phyloP scores from a whole-genome alignment of 1,140 invertebrate genomes.

The Adelges cooleyi region DNA sequence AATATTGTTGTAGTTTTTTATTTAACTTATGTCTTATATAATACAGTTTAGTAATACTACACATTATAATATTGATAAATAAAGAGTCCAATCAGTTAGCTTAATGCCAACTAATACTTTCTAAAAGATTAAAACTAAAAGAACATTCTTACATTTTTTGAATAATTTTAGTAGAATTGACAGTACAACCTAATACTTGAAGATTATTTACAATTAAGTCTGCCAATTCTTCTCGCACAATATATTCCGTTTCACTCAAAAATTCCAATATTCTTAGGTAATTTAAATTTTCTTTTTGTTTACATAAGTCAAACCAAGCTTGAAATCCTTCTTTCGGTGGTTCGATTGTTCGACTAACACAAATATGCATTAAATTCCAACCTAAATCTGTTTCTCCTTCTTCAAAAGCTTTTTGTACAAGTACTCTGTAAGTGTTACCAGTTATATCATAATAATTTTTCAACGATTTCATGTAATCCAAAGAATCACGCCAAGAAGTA shows the following conservation, averaged over 20 bases:
- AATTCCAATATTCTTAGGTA: slow-evolving; percentile 36
- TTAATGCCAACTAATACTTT: too few species aligned
- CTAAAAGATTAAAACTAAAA: background rate
- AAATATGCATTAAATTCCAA: slow-evolving; percentile 43
- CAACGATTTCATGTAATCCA: background rate
- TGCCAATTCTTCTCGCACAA: slow-evolving; percentile 38
- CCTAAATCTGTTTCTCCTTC: slow-evolving; percentile 44
- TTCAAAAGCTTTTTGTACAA: slow-evolving; percentile 45
- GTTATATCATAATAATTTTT: background rate
- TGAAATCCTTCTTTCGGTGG: slow-evolving; percentile 2
- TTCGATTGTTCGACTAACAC: slow-evolving; percentile 34
- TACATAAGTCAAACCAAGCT: slow-evolving; percentile 27
- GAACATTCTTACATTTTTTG: background rate
- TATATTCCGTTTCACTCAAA: slow-evolving; percentile 41
- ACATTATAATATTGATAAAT: too few species aligned
- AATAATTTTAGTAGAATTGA: background rate
- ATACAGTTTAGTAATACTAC: too few species aligned
- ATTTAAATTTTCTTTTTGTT: slow-evolving; percentile 14
- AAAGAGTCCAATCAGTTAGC: too few species aligned
- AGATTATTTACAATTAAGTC: slow-evolving; percentile 35
- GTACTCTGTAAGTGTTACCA: slow-evolving; percentile 19
- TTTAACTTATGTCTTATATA: too few species aligned
- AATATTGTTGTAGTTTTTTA: too few species aligned
- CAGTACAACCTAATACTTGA: background rate
- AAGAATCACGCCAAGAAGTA: background rate